These are phyloP conservation scores for Varanus salvator DNA, from an alignment of 2,113 vertebrate genomes.

Conservation along the genomic window DNA sequence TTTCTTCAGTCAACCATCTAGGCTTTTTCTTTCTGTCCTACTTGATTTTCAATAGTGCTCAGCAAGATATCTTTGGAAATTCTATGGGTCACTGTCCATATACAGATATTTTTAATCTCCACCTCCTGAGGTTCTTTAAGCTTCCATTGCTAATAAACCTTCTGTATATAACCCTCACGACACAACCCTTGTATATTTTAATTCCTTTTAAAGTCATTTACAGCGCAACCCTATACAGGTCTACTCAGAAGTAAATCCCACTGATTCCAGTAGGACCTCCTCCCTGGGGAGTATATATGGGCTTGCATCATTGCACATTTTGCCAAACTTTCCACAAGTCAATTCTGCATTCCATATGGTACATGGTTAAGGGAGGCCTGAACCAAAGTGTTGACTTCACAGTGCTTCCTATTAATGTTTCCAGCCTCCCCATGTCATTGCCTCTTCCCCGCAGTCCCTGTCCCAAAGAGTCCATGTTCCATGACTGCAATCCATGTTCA, in stretches of 20 bases:
- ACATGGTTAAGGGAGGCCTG: neutral
- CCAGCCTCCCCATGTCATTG: neutral
- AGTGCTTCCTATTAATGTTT: too few species aligned
- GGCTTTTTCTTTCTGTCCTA: too few species aligned
- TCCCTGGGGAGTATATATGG: neutral
- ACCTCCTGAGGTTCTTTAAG: too few species aligned
- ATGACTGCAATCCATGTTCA: neutral
- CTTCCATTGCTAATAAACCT: too few species aligned
- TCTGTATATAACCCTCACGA: too few species aligned
- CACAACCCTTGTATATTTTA: neutral
- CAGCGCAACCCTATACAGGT: neutral
- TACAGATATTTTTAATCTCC: neutral
- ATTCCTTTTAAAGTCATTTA: neutral
- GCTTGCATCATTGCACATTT: neutral
- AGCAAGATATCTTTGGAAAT: neutral
- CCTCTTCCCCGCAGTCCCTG: too few species aligned
- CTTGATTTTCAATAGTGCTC: neutral
- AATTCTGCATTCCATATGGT: neutral
- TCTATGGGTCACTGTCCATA: neutral
- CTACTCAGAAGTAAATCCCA: neutral
- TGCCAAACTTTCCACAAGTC: neutral
- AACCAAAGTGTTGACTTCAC: neutral
- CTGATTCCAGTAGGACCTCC: neutral
- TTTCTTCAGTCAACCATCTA: too few species aligned
- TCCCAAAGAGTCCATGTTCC: neutral